Evolutionary conservation across 2,797 vertebrate species (phyloP).

Genomic region (Anableps anableps): DNA sequence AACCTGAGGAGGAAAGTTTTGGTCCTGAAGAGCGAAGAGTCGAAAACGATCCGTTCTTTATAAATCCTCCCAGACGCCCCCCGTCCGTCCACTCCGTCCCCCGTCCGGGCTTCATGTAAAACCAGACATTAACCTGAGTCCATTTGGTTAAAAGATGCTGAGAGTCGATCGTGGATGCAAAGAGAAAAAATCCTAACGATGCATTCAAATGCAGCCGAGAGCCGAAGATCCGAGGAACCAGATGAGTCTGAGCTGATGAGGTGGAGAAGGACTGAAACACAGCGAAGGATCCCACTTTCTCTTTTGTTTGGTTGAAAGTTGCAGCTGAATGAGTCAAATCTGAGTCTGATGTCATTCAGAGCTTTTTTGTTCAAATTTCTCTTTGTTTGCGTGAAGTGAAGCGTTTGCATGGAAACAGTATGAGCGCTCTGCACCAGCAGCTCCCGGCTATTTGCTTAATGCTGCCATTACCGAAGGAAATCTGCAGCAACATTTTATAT

Average conservation of each 20-base stretch:
- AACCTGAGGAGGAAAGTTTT: background rate
- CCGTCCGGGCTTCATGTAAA: background rate
- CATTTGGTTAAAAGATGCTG: conserved; percentile 24
- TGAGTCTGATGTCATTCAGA: background rate
- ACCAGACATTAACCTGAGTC: background rate
- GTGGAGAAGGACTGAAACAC: background rate
- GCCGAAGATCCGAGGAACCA: background rate
- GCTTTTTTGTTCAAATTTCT: background rate
- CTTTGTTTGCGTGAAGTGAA: background rate
- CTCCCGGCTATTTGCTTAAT: conserved; percentile 1
- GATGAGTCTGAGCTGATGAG: too few species aligned
- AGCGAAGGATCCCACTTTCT: background rate
- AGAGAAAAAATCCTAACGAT: background rate
- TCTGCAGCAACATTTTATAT: background rate
- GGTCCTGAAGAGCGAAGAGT: fast-evolving
- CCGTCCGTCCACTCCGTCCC: background rate
- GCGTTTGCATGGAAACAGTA: conserved; percentile 5
- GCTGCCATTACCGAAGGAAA: conserved; percentile 3
- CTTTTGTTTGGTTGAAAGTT: background rate
- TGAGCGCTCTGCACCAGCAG: background rate
- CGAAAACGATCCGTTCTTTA: background rate
- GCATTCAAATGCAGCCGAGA: conserved; percentile 7
- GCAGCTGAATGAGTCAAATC: background rate
- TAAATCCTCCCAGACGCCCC: background rate
- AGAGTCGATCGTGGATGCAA: conserved; percentile 5